Conservation (phyloP, 2,113 vertebrate species). For the Coptodon bakossiorum region DNA sequence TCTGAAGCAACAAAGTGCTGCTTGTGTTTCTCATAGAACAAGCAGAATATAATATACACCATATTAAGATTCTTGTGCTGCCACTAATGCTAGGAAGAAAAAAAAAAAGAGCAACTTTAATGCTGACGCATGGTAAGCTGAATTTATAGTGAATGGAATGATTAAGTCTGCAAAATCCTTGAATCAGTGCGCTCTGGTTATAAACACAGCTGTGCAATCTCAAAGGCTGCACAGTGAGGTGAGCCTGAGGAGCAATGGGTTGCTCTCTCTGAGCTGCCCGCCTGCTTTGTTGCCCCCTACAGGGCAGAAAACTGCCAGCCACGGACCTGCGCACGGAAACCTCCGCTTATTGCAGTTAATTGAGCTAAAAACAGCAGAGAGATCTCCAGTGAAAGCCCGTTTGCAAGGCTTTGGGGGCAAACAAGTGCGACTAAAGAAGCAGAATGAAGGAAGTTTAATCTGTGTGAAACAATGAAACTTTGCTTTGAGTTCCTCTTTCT, state of each 20-base stretch:
- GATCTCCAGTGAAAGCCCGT: background rate
- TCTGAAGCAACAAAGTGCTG: background rate
- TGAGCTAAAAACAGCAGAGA: constrained; percentile 9
- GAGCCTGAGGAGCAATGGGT: background rate
- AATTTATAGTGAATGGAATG: background rate
- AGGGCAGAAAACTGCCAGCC: constrained; percentile 10
- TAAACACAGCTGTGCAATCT: background rate
- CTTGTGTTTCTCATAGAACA: background rate
- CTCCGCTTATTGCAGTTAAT: background rate
- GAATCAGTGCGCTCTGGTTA: background rate
- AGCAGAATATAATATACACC: background rate
- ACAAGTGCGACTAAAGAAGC: background rate
- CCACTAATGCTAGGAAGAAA: background rate
- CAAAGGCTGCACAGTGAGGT: background rate
- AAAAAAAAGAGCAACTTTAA: background rate
- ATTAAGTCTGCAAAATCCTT: background rate
- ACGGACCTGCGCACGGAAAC: background rate
- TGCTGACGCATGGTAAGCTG: background rate
- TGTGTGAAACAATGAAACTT: background rate
- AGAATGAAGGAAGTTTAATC: background rate
- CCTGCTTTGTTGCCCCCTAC: constrained; percentile 57
- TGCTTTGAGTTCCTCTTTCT: constrained; percentile 1
- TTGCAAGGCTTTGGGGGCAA: background rate
- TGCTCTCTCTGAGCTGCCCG: background rate
- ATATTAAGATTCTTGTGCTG: background rate